These are phyloP conservation scores for Microctonus hyperodae DNA, from an alignment of 2,888 invertebrate species.

Conservation along the genomic window DNA sequence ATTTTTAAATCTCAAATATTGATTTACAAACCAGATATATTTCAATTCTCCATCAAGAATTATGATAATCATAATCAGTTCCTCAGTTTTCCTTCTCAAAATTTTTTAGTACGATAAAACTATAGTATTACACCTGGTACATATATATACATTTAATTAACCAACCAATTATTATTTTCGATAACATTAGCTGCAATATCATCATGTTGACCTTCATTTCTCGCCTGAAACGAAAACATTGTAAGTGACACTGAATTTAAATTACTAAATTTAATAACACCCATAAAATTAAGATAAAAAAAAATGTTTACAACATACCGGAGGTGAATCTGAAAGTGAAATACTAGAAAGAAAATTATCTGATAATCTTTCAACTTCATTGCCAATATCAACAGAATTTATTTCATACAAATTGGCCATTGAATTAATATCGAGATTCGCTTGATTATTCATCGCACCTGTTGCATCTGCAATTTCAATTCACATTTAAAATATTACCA, in stretches of 20 bases:
- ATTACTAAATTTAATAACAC: no score
- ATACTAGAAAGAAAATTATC: slow-evolving; percentile 24
- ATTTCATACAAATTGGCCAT: slow-evolving; percentile 19
- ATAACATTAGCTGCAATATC: background rate
- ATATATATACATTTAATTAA: background rate
- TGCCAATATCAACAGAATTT: slow-evolving; percentile 32
- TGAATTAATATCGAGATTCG: slow-evolving; percentile 26
- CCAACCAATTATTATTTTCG: background rate
- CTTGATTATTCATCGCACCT: slow-evolving; percentile 14
- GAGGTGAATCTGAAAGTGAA: slow-evolving; percentile 19
- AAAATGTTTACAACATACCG: background rate
- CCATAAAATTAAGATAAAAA: no score
- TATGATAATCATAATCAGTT: no score
- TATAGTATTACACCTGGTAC: no score
- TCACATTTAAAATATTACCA: background rate
- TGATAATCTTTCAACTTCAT: slow-evolving; percentile 20
- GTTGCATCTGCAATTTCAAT: background rate
- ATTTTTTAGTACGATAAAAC: background rate
- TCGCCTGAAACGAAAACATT: no score
- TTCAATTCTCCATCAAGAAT: no score
- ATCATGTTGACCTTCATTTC: no score
- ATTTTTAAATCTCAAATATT: no score
- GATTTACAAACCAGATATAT: no score
- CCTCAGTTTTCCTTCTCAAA: no score
- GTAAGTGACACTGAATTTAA: no score